These are phyloP conservation scores for Hydractinia symbiolongicarpus DNA, from an alignment of 30 jellyfish, hydroid and myxozoan species.

Conservation along the genomic window DNA sequence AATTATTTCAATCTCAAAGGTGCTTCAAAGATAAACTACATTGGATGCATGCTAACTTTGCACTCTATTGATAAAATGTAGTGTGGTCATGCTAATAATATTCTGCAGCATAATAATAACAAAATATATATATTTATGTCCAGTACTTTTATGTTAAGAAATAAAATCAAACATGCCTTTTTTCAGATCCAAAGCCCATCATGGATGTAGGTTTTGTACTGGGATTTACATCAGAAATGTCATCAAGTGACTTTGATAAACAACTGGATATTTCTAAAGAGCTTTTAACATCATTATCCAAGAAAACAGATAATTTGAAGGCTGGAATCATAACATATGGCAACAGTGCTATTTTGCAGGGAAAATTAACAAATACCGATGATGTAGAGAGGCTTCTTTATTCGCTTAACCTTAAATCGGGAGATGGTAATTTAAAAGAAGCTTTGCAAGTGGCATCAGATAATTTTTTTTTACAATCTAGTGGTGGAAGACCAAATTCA, in stretches of 20 bases:
- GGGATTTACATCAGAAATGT: conserved; percentile 7
- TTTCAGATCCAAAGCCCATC: not conserved
- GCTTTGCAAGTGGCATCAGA: conserved; percentile 11
- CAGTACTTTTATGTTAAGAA: not conserved
- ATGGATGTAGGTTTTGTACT: conserved; percentile 24
- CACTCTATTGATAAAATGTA: no score
- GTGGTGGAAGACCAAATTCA: conserved; percentile 56
- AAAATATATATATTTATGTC: not conserved
- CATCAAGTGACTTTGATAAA: not conserved
- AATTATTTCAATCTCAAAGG: no score
- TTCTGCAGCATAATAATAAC: no score
- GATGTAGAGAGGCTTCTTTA: not conserved
- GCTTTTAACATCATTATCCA: not conserved
- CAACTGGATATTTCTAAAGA: conserved; percentile 15
- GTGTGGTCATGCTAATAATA: no score
- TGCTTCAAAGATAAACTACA: no score
- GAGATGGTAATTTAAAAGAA: not conserved
- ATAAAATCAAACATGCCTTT: not conserved
- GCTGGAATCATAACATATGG: conserved; percentile 21
- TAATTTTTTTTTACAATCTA: conserved; percentile 27
- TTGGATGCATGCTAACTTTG: no score
- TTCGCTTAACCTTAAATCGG: conserved; percentile 3
- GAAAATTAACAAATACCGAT: not conserved
- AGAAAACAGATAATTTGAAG: not conserved
- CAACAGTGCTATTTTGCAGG: not conserved